Base-by-base conservation (phyloP, 2,888 invertebrate genomes). In the Drosophila atripex region DNA sequence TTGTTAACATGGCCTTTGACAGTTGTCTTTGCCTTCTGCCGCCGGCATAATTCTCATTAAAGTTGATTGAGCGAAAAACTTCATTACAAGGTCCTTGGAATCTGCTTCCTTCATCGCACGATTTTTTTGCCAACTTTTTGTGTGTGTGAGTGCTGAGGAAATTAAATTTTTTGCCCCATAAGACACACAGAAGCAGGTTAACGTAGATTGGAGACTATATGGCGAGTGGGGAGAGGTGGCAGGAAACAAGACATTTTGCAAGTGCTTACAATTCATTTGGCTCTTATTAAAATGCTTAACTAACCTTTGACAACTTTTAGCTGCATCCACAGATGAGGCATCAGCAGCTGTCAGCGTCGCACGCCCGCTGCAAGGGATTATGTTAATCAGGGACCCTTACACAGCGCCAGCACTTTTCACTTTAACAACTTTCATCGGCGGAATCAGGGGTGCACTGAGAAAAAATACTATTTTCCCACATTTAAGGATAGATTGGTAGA, bases 21-120 rank as follows among this genome's bases (percentile, higher is more conserved):
- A 73, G 66, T 54, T 75, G 66, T 65, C 59, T 60, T 57, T 64
- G 57, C 25, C 64, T 58, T 53, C n/a, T 35, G 87, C 84, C 73
- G 25, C 38, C 47, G 75, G 84, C 84, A 75, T 71, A 75, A 86
- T 84, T 84, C 79, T 75, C 78, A 88, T 86, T 84, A 88, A 85
- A 85, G 75, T 87, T 88, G 88, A 85, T 86, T 85, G 88, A 86
- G 88, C 84, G 86, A 71, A 80, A 88, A 88, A 84, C 84, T 88
- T 84, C 88, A 86, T 84, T 84, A 84, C 68, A 72, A 56, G 66
- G 54, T 53, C 30, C 73, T 58, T 73, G 73, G 61, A 55, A 69
- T 66, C 50, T 35, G 63, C 60, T 39, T 71, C 35, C 58, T 14
- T 32, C 25, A 41, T 47, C 61, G 25, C 8, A 3, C 9, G 43